These are phyloP conservation scores for Tonatia bakeri DNA, from an alignment of 2,113 vertebrate species.

Conservation along the genomic window DNA sequence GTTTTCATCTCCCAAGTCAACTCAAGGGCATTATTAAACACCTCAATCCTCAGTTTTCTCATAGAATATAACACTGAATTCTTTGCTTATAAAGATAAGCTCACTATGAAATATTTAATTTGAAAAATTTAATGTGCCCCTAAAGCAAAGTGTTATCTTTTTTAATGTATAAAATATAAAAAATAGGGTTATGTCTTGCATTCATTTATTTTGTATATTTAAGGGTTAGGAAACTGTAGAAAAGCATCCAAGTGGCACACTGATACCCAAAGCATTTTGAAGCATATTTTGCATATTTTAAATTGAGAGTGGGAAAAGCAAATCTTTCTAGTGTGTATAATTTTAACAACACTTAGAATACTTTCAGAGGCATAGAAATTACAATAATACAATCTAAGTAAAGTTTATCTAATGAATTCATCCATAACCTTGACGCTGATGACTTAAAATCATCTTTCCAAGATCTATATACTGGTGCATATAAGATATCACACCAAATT, in stretches of 20 bases:
- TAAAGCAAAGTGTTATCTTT: conserved; percentile 8
- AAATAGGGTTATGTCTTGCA: not conserved
- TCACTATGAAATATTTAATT: conserved; percentile 6
- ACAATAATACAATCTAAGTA: conserved; percentile 31
- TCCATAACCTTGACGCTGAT: not conserved
- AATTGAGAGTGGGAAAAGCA: conserved; percentile 33
- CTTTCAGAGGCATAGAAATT: conserved; percentile 27
- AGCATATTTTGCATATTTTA: conserved; percentile 65
- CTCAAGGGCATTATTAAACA: not conserved
- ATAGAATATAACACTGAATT: not conserved
- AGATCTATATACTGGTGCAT: not conserved
- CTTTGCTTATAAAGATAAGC: conserved; percentile 29
- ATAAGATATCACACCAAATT: not conserved
- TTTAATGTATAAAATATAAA: not conserved
- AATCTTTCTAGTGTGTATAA: conserved; percentile 22
- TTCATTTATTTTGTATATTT: conserved; percentile 47
- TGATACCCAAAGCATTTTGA: conserved; percentile 54
- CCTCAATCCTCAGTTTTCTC: not conserved
- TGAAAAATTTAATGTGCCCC: not conserved
- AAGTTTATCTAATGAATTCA: not conserved
- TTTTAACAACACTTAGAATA: conserved; percentile 59
- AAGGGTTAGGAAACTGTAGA: conserved; percentile 4
- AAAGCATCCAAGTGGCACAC: conserved; percentile 40
- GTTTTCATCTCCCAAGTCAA: not conserved
- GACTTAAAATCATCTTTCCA: not conserved